A percentile compares a stretch with the other conserved stretches of the same genome.
phyloP scores from a whole-genome alignment of 2,888 invertebrate genomes.

The Brenthis hecate region DNA sequence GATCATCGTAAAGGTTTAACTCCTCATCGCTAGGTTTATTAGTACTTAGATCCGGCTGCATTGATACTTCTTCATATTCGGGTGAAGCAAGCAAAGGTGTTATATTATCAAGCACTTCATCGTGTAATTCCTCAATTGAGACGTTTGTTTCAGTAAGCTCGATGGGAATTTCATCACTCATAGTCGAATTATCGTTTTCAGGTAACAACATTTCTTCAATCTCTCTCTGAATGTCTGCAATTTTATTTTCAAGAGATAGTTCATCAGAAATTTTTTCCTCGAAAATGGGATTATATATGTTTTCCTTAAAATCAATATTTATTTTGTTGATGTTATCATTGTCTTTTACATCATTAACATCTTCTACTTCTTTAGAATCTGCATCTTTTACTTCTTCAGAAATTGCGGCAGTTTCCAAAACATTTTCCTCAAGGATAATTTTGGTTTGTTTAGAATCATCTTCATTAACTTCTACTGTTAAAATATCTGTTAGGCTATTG shows the following conservation, averaged over 20 bases:
- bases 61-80: conserved; percentile 21
- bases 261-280: conserved; percentile 61
- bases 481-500: conserved; percentile 53
- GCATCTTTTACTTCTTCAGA: no score
- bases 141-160: conserved; percentile 59
- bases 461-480: conserved; percentile 47
- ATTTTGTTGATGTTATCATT: conserved; percentile 45
- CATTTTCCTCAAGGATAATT: background rate
- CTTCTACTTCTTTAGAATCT: conserved; percentile 12
- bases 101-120: conserved; percentile 55
- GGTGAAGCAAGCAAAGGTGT: conserved; percentile 20
- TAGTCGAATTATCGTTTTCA: conserved; percentile 70
- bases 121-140: conserved; percentile 56
- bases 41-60: background rate
- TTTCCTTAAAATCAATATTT: conserved; percentile 35
- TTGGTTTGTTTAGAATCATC: conserved; percentile 17
- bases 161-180: conserved; percentile 63
- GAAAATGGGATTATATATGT: conserved; percentile 11
- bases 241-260: conserved; percentile 72
- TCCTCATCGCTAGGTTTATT: conserved; percentile 41
- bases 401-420: no score
- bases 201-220: conserved; percentile 76
- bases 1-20: conserved; percentile 44
- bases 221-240: conserved; percentile 77
- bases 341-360: conserved; percentile 27